Evolutionary conservation across 2,797 vertebrate species (phyloP).

Genomic region (Sylvia borin): DNA sequence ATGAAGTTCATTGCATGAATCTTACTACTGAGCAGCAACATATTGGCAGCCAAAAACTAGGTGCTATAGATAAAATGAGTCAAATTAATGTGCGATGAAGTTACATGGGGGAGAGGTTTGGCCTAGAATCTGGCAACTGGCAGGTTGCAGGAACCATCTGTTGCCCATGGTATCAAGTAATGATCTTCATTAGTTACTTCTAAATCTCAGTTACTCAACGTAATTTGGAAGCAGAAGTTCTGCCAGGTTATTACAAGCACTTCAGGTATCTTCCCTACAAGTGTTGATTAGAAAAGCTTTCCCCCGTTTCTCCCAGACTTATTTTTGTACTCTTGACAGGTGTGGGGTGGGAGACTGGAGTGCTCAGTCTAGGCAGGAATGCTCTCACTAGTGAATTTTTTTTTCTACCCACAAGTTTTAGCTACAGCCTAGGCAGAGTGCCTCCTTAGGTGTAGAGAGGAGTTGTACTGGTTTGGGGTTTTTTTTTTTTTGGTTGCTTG

Average conservation of each 20-base stretch:
- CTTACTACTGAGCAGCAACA: neutral
- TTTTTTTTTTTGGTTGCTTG: neutral
- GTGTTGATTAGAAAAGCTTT: conserved; percentile 38
- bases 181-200: conserved; percentile 46
- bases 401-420: neutral
- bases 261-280: conserved; percentile 34
- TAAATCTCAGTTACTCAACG: neutral
- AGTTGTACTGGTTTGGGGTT: neutral
- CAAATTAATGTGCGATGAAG: conserved; percentile 27
- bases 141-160: conserved; percentile 57
- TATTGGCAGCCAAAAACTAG: neutral
- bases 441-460: neutral
- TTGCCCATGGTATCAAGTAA: conserved; percentile 13
- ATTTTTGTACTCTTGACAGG: conserved; percentile 34
- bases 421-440: neutral
- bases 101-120: conserved; percentile 25
- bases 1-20: neutral
- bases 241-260: conserved; percentile 14
- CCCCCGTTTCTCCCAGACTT: neutral
- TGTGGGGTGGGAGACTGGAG: conserved; percentile 33
- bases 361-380: neutral
- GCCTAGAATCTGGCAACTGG: conserved; percentile 35
- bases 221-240: conserved; percentile 52
- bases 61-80: conserved; percentile 9
- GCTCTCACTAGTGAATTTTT: neutral